Evolutionary conservation across 2,888 invertebrate species (phyloP).

Genomic region (Lasioglossum malachurum): DNA sequence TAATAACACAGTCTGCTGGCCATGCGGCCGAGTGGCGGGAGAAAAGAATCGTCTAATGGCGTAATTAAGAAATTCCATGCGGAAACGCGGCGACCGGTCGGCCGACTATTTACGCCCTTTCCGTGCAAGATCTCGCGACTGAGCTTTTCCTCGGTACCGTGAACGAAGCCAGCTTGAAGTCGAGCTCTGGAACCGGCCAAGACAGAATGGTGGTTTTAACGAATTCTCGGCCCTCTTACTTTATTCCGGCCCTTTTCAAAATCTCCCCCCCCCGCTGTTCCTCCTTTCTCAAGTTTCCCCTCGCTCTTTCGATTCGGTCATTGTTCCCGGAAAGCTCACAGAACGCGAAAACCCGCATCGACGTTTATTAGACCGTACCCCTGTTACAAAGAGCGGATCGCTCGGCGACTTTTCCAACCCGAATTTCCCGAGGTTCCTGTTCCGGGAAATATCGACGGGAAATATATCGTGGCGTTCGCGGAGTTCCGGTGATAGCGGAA

Average conservation of each 20-base stretch:
- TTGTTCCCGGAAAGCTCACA: background rate
- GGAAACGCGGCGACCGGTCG: conserved; percentile 10
- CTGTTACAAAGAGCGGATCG: background rate
- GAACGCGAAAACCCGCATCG: background rate
- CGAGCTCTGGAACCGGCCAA: conserved; percentile 19
- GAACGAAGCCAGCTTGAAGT: conserved; percentile 52
- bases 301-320: background rate
- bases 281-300: background rate
- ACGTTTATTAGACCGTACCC: background rate
- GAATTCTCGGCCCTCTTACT: background rate
- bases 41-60: conserved; percentile 64
- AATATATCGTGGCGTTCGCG: background rate
- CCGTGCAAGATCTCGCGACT: conserved; percentile 57
- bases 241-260: background rate
- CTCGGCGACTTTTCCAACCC: background rate
- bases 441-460: background rate
- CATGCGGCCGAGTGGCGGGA: background rate
- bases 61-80: conserved; percentile 64
- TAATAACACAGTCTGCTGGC: conserved; percentile 51
- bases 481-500: background rate
- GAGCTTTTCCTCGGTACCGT: conserved; percentile 34
- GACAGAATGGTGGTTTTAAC: conserved; percentile 14
- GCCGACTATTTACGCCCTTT: conserved; percentile 41
- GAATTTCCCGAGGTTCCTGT: background rate
- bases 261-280: background rate